Evolutionary conservation across 2,888 invertebrate genomes (phyloP).

Genomic region (Sepioteuthis lessoniana): DNA sequence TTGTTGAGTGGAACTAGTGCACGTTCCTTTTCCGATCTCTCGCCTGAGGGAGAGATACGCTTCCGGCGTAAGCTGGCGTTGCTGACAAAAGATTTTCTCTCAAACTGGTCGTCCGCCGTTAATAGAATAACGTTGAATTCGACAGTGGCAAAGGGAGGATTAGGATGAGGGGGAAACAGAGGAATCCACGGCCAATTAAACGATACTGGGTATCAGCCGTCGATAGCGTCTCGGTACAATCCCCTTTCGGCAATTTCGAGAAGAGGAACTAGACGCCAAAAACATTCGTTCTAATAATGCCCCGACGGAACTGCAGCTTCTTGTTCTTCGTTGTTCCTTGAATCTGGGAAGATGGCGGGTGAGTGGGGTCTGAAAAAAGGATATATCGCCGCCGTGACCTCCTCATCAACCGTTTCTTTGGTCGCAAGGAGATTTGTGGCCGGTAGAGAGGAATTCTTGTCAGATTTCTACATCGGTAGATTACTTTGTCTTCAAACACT

Average conservation of each 20-base stretch:
- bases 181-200: not conserved
- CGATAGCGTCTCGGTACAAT: not conserved
- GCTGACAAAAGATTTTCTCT: not conserved
- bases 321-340: not conserved
- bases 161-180: not conserved
- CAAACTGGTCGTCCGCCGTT: not conserved
- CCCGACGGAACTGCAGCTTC: conserved; percentile 33
- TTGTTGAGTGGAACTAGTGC: not conserved
- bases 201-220: not conserved
- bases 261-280: not conserved
- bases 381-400: too few relatives aligned
- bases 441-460: not conserved
- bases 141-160: not conserved
- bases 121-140: not conserved
- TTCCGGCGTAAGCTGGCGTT: not conserved
- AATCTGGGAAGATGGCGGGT: not conserved
- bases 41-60: not conserved
- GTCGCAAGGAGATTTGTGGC: not conserved
- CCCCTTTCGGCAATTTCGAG: not conserved
- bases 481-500: not conserved
- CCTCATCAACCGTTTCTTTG: conserved; percentile 10
- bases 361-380: not conserved
- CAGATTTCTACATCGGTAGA: not conserved
- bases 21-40: not conserved
- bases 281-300: conserved; percentile 5